Base-by-base conservation (phyloP, 2,888 invertebrate species). In the Drosophila mulleri region DNA sequence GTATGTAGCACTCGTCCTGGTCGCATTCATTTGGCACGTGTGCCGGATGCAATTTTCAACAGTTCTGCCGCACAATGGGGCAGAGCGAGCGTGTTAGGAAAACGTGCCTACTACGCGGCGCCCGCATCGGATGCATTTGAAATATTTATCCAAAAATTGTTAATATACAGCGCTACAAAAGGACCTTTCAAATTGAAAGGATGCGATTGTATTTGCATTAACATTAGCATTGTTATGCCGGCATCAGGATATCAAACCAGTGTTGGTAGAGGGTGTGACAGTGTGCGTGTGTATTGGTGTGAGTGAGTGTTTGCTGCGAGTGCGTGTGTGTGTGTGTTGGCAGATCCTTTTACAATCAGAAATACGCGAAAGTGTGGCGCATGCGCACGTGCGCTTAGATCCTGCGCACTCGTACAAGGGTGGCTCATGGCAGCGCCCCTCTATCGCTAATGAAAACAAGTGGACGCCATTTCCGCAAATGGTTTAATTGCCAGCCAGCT, bases 131-230 rank as follows among this genome's bases (percentile, higher is more conserved):
- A 68, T 67, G 67, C 66, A 72, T 84, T 78, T 59, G 70, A 67
- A 69, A 67, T 87, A 80, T 76, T 78, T 66, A 75, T 64, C 67
- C 69, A 58, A 78, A 88, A 87, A 84, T 78, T 85, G 88, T 85
- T 84, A 88, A 87, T 85, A 81, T 62, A 48, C 71, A 56, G 62
- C 65, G 69, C 58, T 65, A 80, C 80, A 82, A 88, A 71, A 73
- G 78, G 75, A 67, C 73, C 79, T 76, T 80, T 75, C 65, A 58
- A 56, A 44, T 60, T 41, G 72, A 89, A 85, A 89, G 85, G 85
- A 89, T 86, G 75, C 85, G 86, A 85, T 89, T 86, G 88, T 86
- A 86, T 86, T 86, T 86, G 86, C 86, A 86, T 86, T 86, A 85
- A 77, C 72, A 77, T 75, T 77, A 81, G 75, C 81, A 89, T 89